Base-by-base conservation (phyloP, 1,140 invertebrate species). In the Aplysia californica region DNA sequence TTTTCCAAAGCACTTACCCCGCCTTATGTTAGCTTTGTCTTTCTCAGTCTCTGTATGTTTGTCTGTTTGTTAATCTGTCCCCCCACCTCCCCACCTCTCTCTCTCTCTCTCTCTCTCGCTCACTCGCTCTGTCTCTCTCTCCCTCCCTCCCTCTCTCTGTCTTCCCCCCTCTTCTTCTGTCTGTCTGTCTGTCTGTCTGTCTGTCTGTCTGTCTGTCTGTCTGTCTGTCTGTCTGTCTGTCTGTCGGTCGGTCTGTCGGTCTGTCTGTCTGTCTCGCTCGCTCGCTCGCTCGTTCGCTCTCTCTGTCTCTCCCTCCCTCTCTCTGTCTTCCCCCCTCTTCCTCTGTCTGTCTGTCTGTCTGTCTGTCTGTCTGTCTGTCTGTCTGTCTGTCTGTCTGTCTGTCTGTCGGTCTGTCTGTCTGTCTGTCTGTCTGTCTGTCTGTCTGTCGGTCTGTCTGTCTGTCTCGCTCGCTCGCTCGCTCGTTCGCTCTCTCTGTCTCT, bases 201-300 rank as follows among this genome's bases (percentile, higher is more conserved):
- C 10, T 73, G 29, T 56, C 26, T 56, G 26, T 73, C 68, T 55
- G 23, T 56, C 68, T 74, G 21, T 72, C 23, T 72, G 10, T 76
- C 26, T 50, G 5, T 55, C 67, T 76, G 35, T 44, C 67, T 72
- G 39, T 55, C 67, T 76, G 6, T 56, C 67, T 72, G 6, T 74
- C 68, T 74, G 67, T 56, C 66, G 73, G 67, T 71, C 58, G 23
- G 26, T 65, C 21, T 0, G 10, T 29, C 26, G 2, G 64, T 65
- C 18, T 23, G 26, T 65, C 0, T 35, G 26, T 29, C 58, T 29
- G 20, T n/a, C 6, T 61, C 58, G 29, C 26, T 67, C 65, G 29
- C 26, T 67, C 65, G 29, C 35, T 29, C 65, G 29, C 33, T 67
- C 65, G n/a, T n/a, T n/a, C n/a, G n/a, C n/a, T n/a, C n/a, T n/a